Conservation (phyloP, 2,113 vertebrate genomes). For the Garra rufa region DNA sequence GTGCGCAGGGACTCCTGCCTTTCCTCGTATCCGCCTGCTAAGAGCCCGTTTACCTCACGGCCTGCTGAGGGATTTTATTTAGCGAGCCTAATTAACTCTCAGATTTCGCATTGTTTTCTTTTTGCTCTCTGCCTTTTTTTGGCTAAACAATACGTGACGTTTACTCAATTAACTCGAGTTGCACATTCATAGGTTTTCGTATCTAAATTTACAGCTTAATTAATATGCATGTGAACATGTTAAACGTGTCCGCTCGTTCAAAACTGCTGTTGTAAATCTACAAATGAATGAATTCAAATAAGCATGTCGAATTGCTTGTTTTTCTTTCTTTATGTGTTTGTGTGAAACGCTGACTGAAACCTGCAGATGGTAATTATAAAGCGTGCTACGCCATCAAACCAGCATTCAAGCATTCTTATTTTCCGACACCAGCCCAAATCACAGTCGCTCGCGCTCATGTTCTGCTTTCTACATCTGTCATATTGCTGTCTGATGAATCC, state of each 20-base stretch:
- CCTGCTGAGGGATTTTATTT: slow-evolving; percentile 79
- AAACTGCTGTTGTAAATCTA: not conserved
- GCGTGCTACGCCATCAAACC: not conserved
- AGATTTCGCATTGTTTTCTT: slow-evolving; percentile 61
- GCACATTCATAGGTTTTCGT: not conserved
- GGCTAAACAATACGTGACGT: slow-evolving; percentile 74
- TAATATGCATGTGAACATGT: not conserved
- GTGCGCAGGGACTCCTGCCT: slow-evolving; percentile 60
- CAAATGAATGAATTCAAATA: slow-evolving; percentile 42
- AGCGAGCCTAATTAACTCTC: slow-evolving; percentile 74
- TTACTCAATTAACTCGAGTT: slow-evolving; percentile 1
- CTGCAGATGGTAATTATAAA: slow-evolving; percentile 40
- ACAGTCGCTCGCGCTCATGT: slow-evolving; percentile 56
- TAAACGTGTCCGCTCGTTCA: slow-evolving; percentile 12
- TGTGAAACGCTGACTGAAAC: not conserved
- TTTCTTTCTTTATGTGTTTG: not conserved
- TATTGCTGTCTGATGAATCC: slow-evolving; percentile 73
- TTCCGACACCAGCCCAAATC: slow-evolving; percentile 59
- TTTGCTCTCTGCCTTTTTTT: slow-evolving; percentile 52
- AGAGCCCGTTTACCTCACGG: slow-evolving; percentile 73
- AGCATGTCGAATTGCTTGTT: slow-evolving; percentile 38
- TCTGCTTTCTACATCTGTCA: slow-evolving; percentile 68
- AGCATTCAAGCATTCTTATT: slow-evolving; percentile 39
- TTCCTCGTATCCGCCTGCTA: slow-evolving; percentile 68
- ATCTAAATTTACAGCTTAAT: not conserved